phyloP scores from a whole-genome alignment of 2,797 vertebrate genomes.

The Anomalospiza imberbis region DNA sequence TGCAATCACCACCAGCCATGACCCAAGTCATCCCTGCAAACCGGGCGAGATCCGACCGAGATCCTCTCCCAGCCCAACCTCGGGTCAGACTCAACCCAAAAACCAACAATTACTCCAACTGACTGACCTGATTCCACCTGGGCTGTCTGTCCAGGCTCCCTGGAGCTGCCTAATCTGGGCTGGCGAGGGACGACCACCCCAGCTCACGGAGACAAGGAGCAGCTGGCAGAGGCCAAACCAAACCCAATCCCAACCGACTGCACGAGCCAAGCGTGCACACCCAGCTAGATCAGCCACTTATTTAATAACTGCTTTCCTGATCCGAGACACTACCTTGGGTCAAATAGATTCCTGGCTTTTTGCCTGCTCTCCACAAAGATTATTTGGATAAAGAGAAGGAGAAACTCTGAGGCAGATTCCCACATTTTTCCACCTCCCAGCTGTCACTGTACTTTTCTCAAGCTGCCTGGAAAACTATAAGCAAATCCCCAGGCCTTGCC shows the following conservation, averaged over 20 bases:
- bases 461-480: slow-evolving; percentile 18
- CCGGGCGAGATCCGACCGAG: rapidly evolving
- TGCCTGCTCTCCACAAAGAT: neutral
- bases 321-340: neutral
- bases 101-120: neutral
- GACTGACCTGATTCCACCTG: neutral
- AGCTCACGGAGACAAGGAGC: rapidly evolving
- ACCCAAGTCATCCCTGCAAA: neutral
- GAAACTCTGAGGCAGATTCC: slow-evolving; percentile 6
- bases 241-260: neutral
- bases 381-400: neutral
- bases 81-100: neutral
- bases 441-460: neutral
- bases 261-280: neutral
- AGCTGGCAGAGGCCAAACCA: neutral
- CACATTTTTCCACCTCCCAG: slow-evolving; percentile 18
- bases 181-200: neutral
- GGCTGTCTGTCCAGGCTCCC: neutral
- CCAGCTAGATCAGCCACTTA: neutral
- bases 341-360: slow-evolving; percentile 7
- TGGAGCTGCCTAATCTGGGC: rapidly evolving
- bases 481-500: slow-evolving; percentile 24
- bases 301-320: neutral
- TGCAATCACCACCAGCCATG: neutral
- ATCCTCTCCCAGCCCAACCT: neutral